phyloP scores from a whole-genome alignment of 2,797 vertebrate species.

The Petrocephalus sullivani region DNA sequence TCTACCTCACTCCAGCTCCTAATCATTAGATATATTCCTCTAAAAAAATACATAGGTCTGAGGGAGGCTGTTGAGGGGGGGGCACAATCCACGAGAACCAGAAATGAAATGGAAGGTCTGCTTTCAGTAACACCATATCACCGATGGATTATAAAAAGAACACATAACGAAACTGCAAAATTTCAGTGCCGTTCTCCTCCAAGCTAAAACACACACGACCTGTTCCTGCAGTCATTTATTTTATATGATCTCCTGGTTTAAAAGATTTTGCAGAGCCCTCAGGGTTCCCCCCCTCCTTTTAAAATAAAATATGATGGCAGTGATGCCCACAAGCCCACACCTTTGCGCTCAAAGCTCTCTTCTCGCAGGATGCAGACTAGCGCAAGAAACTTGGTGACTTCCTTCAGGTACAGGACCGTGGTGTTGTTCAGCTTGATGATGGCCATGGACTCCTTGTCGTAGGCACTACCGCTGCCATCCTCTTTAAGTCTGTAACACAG shows the following conservation, averaged over 20 bases:
- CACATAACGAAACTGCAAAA: neutral
- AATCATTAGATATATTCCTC: neutral
- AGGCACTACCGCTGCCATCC: constrained; percentile 93
- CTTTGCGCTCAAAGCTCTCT: constrained; percentile 99
- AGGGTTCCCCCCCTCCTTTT: neutral
- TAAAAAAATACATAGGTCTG: neutral
- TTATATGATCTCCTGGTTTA: neutral
- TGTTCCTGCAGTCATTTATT: neutral
- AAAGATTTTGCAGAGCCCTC: neutral
- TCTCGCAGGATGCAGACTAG: constrained; percentile 98
- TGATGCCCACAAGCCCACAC: constrained; percentile 45
- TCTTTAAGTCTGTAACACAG: constrained; percentile 77
- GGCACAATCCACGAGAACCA: neutral
- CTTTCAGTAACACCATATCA: neutral
- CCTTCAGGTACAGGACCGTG: constrained; percentile 97
- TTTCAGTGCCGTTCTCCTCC: neutral
- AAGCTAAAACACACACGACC: neutral
- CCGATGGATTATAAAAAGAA: neutral
- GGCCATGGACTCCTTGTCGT: constrained; percentile 98
- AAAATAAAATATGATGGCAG: neutral
- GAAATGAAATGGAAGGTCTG: neutral
- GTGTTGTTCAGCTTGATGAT: constrained; percentile 99
- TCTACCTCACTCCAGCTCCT: neutral
- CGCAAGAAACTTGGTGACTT: constrained; percentile 98
- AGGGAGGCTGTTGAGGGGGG: neutral